These are phyloP conservation scores for Andrena haemorrhoa DNA, from an alignment of 2,888 invertebrate species.

Conservation along the genomic window DNA sequence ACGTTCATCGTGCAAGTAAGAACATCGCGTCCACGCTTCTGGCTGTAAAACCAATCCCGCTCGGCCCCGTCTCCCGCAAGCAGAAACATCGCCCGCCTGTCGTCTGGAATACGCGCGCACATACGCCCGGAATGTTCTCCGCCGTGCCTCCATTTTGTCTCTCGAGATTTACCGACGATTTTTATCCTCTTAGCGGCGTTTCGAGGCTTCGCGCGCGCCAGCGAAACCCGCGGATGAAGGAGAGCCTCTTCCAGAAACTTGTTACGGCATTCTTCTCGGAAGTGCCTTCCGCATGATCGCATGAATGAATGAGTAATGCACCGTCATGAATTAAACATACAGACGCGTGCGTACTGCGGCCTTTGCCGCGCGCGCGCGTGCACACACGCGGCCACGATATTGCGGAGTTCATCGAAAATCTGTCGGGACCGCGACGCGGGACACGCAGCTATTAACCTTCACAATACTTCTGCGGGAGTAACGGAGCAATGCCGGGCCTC, in stretches of 20 bases:
- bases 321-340: constrained; percentile 78
- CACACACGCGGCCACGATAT: background rate
- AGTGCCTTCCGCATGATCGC: constrained; percentile 69
- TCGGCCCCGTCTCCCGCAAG: too few species aligned
- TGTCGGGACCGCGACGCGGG: constrained; percentile 1
- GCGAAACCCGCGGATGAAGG: constrained; percentile 14
- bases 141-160: constrained; percentile 10
- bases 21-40: background rate
- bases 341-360: constrained; percentile 65
- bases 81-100: too few species aligned
- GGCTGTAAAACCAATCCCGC: background rate
- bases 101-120: background rate
- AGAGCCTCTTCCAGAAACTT: constrained; percentile 71
- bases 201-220: constrained; percentile 29
- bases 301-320: constrained; percentile 77
- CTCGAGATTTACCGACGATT: constrained; percentile 26
- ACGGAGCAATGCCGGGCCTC: constrained; percentile 3
- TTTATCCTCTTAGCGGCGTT: constrained; percentile 45
- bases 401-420: constrained; percentile 40
- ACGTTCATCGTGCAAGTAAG: background rate
- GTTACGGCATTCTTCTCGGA: constrained; percentile 77
- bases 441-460: constrained; percentile 10
- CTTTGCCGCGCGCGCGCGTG: constrained; percentile 16
- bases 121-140: background rate
- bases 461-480: constrained; percentile 3